phyloP scores from a whole-genome alignment of 2,888 invertebrate species.

The Hirtodrosophila cameraria region DNA sequence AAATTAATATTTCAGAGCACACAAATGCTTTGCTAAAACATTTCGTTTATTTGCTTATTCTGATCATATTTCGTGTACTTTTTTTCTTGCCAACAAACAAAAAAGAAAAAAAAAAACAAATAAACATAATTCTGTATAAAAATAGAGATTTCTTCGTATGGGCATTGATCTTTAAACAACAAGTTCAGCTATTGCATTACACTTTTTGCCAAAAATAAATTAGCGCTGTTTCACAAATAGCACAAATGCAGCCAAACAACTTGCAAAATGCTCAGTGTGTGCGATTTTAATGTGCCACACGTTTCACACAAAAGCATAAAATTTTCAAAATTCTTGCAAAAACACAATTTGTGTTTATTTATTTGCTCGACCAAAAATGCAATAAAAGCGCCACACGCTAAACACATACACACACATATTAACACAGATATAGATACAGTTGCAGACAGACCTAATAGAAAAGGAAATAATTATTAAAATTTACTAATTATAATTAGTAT shows the following conservation, averaged over 20 bases:
- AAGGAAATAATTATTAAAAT: too few species aligned
- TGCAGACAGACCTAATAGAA: too few species aligned
- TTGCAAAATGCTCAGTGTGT: constrained; percentile 21
- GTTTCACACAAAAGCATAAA: constrained; percentile 57
- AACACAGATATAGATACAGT: too few species aligned
- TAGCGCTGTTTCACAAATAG: constrained; percentile 30
- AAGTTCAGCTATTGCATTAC: constrained; percentile 57
- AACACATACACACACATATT: constrained; percentile 13
- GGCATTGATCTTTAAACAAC: constrained; percentile 42
- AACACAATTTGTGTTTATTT: constrained; percentile 58
- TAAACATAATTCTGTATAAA: constrained; percentile 5
- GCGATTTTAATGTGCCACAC: constrained; percentile 53
- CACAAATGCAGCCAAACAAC: constrained; percentile 37
- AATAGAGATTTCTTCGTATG: constrained; percentile 25
- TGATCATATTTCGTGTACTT: constrained; percentile 24
- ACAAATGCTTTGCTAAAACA: background rate
- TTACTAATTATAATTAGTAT: too few species aligned
- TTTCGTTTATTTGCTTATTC: background rate
- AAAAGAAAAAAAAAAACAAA: too few species aligned
- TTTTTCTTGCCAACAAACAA: background rate
- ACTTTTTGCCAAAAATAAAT: constrained; percentile 41
- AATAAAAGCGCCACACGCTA: constrained; percentile 50
- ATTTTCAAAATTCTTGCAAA: constrained; percentile 33
- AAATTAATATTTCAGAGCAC: background rate
- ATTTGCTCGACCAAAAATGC: constrained; percentile 53